Evolutionary conservation across 1,140 invertebrate genomes (phyloP), one percentile per base, ranked within the genome.

Genomic region (Aphaenogaster floridana): DNA sequence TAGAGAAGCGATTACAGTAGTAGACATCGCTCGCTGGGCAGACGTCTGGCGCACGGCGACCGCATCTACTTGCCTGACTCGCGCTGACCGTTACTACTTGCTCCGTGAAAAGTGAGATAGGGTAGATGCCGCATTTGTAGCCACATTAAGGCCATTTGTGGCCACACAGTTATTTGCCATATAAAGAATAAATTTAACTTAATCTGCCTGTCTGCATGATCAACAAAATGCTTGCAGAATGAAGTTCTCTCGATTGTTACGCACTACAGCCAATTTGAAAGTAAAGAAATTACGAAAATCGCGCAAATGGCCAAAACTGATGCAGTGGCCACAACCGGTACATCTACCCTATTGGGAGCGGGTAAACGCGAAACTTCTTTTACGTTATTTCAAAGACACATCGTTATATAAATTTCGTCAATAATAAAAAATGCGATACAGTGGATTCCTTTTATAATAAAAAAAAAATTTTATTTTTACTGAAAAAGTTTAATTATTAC

Each of bases 11-110:
- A 17, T 48, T 50, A 11, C 54, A 84, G 71, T 84, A 77, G 54
- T 76, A 21, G 0, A 50, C 6, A 13, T 50, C 69, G 7, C 7
- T 61, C 54, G 42, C 13, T 76, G 71, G 21, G 48, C 68, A 57
- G 68, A 39, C 69, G 59, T n/a, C 39, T 34, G 42, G 39, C 36
- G 34, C 36, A n/a, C 5, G 48, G 15, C 2, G 50, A 28, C 45
- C 48, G 50, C 48, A 42, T 39, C 50, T 57, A 61, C 61, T 81
- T 36, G 50, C 13, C 85, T 86, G 50, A 21, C 54, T 59, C 8
- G 34, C 52, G n/a, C 6, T 34, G 48, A 80, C 8, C 39, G 52
- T 9, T 48, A 86, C 57, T 80, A 86, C 83, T 86, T 66, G 3
- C 21, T 64, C 1, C 5, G 59, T 15, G 1, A 3, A 13, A 50